Conservation (phyloP, 2,113 vertebrate species). For the Strigops habroptila region DNA sequence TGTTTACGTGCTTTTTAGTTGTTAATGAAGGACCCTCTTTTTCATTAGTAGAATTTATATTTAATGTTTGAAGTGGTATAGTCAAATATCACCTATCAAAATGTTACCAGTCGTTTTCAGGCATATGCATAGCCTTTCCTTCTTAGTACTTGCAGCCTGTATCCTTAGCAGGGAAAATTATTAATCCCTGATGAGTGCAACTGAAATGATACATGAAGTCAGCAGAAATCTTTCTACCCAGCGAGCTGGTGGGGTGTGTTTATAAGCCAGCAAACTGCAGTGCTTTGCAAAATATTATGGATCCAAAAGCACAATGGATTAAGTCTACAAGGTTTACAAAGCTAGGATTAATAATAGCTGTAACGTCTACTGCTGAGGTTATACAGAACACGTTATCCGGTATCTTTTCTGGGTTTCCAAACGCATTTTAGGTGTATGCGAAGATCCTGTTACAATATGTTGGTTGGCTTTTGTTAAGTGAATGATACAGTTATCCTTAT, state of each 20-base stretch:
- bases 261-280: constrained; percentile 49
- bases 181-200: constrained; percentile 26
- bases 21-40: neutral
- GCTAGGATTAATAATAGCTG: constrained; percentile 31
- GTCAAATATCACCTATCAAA: neutral
- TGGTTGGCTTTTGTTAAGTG: neutral
- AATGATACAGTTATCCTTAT: neutral
- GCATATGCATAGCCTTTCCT: neutral
- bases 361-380: neutral
- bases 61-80: neutral
- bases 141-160: neutral
- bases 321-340: constrained; percentile 14
- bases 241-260: neutral
- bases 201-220: constrained; percentile 42
- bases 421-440: neutral
- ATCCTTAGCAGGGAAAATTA: neutral
- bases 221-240: constrained; percentile 43
- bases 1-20: neutral
- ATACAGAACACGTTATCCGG: neutral
- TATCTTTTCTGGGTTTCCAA: neutral
- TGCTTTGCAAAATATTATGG: constrained; percentile 10
- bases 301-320: constrained; percentile 14
- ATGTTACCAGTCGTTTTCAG: neutral
- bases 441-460: neutral
- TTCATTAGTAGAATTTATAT: neutral